Base-by-base conservation (phyloP, 2,113 vertebrate genomes). In the Hydropotes inermis region DNA sequence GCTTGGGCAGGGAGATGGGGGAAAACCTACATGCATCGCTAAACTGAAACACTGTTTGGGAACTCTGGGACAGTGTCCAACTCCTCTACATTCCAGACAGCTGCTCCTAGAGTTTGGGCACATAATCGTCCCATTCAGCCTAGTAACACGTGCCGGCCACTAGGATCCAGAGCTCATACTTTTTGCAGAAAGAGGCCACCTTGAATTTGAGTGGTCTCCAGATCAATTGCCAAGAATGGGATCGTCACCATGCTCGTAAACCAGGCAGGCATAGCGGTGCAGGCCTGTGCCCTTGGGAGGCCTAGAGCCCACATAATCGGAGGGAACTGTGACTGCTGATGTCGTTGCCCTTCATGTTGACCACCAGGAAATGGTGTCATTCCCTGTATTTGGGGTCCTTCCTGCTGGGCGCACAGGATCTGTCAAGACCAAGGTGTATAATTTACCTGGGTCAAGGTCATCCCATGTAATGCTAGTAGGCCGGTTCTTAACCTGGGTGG, bases 361-460 rank as follows among this genome's bases (percentile, higher is more conserved):
- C 99, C 95, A 99, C 99, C 96, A 99, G 98, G 87, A 99, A 99
- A 97, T 99, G 99, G 91, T 99, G 99, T 99, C 99, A 99, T 81
- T 99, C 99, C 97, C 99, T 99, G 98, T 99, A 99, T 84, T 99
- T 99, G 0, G 99, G 99, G 15, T 99, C 98, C 94, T 99, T 99
- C 98, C 99, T 99, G 97, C 99, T 99, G n/a, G 99, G 99, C 2
- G 99, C 99, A 47, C 99, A 99, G 99, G 99, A 96, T 99, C 99
- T 0, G 99, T 99, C 84, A 99, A 95, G 58, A 99, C 99, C 98
- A 99, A 89, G 1, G 99, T 99, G 97, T 99, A 99, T 27, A 99
- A 96, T 97, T 99, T 99, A 52, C 97, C 97, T 3, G 99, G 15
- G 97, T 99, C 99, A 6, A 99, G 99, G 81, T 99, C 99, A 6